Base-by-base conservation (phyloP, 2,797 vertebrate species). In the Syngnathus acus region DNA sequence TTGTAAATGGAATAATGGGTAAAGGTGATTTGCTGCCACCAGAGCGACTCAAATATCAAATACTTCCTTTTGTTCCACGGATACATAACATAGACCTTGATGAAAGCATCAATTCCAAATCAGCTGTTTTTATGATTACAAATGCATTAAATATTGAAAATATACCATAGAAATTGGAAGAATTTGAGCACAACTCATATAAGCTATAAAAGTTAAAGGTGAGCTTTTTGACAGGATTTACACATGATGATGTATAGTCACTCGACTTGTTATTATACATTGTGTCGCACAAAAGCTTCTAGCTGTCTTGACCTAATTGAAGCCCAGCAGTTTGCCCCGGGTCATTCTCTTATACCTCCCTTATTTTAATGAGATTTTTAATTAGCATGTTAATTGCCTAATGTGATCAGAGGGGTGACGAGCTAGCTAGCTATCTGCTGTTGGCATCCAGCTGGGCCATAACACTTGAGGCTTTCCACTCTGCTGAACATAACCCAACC, bases 351-450 rank as follows among this genome's bases (percentile, higher is more conserved):
- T 82, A 80, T 82, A 80, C 86, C 82, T 81, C 79, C 77, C 80
- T 86, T 87, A 89, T 88, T 91, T 90, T 91, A 92, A 91, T 91
- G 83, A 89, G 89, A 86, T 90, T 92, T 91, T 90, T 91, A 91
- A 92, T 91, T 91, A 89, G 88, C 86, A 89, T 90, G 89, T 86
- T 92, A 92, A 91, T 92, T 92, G 90, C 86, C 86, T 88, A 89
- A 90, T 79, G 82, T 82, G 85, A 90, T 88, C 88, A 89, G 87
- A 68, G 51, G 86, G 86, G 83, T 71, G 76, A 81, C 74, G 73
- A 80, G 86, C 85, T 86, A 80, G 85, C 79, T 71, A 75, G 79
- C 74, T 79, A 83, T 83, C 83, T 78, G 83, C 78, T 84, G 78
- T 71, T 83, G 82, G 81, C 76, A 69, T 80, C 79, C 74, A 83